These are phyloP conservation scores for Scophthalmus maximus DNA, from an alignment of 2,113 vertebrate species.

Conservation along the genomic window DNA sequence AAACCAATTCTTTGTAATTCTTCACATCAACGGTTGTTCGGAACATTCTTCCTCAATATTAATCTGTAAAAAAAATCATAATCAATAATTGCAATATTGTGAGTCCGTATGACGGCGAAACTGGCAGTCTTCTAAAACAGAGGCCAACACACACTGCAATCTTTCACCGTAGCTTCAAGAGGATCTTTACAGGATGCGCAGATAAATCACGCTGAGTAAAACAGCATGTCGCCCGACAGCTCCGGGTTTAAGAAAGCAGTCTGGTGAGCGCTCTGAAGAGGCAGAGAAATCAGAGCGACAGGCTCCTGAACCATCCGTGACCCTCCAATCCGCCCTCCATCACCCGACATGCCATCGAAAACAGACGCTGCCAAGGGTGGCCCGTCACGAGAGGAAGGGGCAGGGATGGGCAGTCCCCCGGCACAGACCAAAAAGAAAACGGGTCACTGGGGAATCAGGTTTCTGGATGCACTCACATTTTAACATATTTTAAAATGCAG, in stretches of 20 bases:
- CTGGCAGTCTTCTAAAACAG: background rate
- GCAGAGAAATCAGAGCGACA: conserved; percentile 52
- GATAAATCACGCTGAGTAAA: conserved; percentile 43
- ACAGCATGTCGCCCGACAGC: conserved; percentile 29
- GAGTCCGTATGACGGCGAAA: conserved; percentile 18
- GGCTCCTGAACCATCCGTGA: conserved; percentile 32
- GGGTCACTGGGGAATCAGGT: conserved; percentile 11
- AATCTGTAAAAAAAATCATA: no score
- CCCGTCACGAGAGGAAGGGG: conserved; percentile 15
- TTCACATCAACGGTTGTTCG: no score
- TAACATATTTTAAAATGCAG: conserved; percentile 29
- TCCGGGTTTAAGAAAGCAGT: conserved; percentile 34
- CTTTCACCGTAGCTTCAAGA: conserved; percentile 15
- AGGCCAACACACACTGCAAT: background rate
- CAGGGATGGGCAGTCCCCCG: background rate
- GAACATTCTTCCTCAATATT: no score
- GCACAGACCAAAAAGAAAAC: background rate
- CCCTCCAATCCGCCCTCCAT: conserved; percentile 27
- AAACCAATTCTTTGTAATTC: no score
- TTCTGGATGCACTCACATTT: conserved; percentile 10
- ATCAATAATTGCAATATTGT: background rate
- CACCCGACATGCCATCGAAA: conserved; percentile 23
- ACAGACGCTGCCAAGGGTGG: conserved; percentile 50
- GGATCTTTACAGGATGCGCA: conserved; percentile 25
- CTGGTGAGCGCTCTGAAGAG: conserved; percentile 30